Evolutionary conservation across 2,888 invertebrate genomes (phyloP).

Genomic region (Platycheirus albimanus): DNA sequence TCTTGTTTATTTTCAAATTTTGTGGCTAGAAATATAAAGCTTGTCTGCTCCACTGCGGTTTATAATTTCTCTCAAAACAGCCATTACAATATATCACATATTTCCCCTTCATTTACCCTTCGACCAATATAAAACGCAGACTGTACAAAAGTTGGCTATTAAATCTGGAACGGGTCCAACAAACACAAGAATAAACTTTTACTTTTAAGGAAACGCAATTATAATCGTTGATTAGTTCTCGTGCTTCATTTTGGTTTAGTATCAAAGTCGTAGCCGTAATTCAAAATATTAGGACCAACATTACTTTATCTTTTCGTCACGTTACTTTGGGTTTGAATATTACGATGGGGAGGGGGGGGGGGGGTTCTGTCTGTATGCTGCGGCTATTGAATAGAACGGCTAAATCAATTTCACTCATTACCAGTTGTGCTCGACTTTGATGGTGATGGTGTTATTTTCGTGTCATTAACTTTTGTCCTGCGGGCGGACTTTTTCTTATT

Average conservation of each 20-base stretch:
- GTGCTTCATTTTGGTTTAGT: slow-evolving; percentile 3
- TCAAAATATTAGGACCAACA: slow-evolving; percentile 65
- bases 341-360: neutral
- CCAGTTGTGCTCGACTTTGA: slow-evolving; percentile 61
- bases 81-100: slow-evolving; percentile 48
- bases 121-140: slow-evolving; percentile 30
- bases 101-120: slow-evolving; percentile 35
- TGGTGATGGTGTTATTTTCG: slow-evolving; percentile 64
- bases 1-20: too few relatives aligned
- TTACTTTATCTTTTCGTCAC: slow-evolving; percentile 66
- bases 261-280: slow-evolving; percentile 51
- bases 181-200: slow-evolving; percentile 23
- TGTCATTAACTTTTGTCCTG: slow-evolving; percentile 69
- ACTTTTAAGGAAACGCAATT: slow-evolving; percentile 48
- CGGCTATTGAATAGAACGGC: slow-evolving; percentile 12
- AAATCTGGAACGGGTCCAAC: slow-evolving; percentile 10
- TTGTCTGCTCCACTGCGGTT: too few relatives aligned
- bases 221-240: slow-evolving; percentile 65
- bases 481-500: slow-evolving; percentile 57
- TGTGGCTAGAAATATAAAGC: too few relatives aligned
- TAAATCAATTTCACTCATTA: slow-evolving; percentile 69
- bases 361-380: neutral
- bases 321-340: slow-evolving; percentile 27
- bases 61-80: too few relatives aligned
- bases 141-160: slow-evolving; percentile 27